These are phyloP conservation scores for Tetramorium parvispinum DNA, from an alignment of 1,140 invertebrate genomes.

Conservation along the genomic window DNA sequence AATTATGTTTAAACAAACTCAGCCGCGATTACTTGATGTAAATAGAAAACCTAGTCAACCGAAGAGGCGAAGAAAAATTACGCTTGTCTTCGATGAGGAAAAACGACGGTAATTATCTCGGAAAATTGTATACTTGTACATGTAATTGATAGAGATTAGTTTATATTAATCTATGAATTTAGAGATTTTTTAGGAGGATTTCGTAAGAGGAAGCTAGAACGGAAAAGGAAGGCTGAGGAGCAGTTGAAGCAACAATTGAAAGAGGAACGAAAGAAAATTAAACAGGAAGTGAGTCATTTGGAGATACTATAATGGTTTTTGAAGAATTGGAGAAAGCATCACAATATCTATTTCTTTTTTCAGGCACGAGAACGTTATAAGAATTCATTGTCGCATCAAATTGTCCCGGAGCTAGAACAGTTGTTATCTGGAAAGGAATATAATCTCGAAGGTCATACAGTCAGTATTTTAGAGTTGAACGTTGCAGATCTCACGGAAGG, in stretches of 20 bases:
- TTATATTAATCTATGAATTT: slow-evolving; percentile 43
- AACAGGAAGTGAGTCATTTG: slow-evolving; percentile 87
- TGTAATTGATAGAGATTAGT: neutral
- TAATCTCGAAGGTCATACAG: slow-evolving; percentile 90
- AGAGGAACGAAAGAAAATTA: slow-evolving; percentile 91
- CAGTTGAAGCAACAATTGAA: slow-evolving; percentile 90
- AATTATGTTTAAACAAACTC: slow-evolving; percentile 29
- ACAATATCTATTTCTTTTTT: slow-evolving; percentile 23
- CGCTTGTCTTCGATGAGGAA: slow-evolving; percentile 87
- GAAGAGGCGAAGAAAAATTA: slow-evolving; percentile 84
- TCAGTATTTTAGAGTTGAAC: slow-evolving; percentile 91
- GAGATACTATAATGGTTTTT: neutral
- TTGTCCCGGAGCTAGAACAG: slow-evolving; percentile 89
- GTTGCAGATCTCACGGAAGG: slow-evolving; percentile 88
- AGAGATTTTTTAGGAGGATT: slow-evolving; percentile 92
- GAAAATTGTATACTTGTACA: neutral
- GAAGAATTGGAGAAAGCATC: neutral
- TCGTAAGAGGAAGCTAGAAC: slow-evolving; percentile 90
- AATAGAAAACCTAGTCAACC: slow-evolving; percentile 70
- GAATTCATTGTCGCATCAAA: slow-evolving; percentile 87
- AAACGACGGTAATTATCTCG: slow-evolving; percentile 86
- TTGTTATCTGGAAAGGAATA: slow-evolving; percentile 88
- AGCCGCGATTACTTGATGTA: slow-evolving; percentile 72
- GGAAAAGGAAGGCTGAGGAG: slow-evolving; percentile 90
- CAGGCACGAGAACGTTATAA: slow-evolving; percentile 89